phyloP scores from a whole-genome alignment of 2,888 invertebrate genomes.

The Synergus japonicus region DNA sequence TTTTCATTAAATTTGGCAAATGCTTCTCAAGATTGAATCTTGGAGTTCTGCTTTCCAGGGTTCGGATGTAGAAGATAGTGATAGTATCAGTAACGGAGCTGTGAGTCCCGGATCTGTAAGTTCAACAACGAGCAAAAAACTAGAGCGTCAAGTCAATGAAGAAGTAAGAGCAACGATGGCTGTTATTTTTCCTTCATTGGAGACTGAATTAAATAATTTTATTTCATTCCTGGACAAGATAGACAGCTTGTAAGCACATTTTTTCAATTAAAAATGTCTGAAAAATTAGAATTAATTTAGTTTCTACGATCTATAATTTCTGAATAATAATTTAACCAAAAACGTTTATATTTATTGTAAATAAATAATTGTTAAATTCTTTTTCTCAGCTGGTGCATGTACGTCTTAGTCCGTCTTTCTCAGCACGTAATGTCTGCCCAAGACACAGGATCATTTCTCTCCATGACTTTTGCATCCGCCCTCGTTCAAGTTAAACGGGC shows the following conservation, averaged over 20 bases:
- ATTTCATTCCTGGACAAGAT: conserved; percentile 91
- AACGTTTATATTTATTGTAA: not conserved
- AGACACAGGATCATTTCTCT: conserved; percentile 91
- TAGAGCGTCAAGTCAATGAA: conserved; percentile 86
- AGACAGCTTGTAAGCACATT: conserved; percentile 90
- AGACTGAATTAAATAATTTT: conserved; percentile 91
- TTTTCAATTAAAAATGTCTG: conserved; percentile 57
- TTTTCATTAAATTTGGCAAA: not conserved
- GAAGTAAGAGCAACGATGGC: conserved; percentile 92
- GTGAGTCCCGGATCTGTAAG: conserved; percentile 71
- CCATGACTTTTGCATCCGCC: conserved; percentile 91
- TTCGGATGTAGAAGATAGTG: conserved; percentile 62
- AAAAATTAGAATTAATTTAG: not conserved
- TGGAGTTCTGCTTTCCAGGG: conserved; percentile 31
- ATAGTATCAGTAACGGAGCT: conserved; percentile 66
- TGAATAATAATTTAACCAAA: not conserved
- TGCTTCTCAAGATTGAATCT: not conserved
- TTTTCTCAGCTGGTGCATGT: conserved; percentile 90
- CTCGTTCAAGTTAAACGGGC: conserved; percentile 92
- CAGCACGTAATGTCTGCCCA: conserved; percentile 95
- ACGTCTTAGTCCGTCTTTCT: conserved; percentile 93
- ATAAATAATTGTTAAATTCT: not conserved
- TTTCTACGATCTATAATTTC: conserved; percentile 1
- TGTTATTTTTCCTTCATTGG: conserved; percentile 92
- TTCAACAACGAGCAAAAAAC: conserved; percentile 78